Evolutionary conservation across 2,888 invertebrate genomes (phyloP).

Genomic region (Pseudoips prasinana): DNA sequence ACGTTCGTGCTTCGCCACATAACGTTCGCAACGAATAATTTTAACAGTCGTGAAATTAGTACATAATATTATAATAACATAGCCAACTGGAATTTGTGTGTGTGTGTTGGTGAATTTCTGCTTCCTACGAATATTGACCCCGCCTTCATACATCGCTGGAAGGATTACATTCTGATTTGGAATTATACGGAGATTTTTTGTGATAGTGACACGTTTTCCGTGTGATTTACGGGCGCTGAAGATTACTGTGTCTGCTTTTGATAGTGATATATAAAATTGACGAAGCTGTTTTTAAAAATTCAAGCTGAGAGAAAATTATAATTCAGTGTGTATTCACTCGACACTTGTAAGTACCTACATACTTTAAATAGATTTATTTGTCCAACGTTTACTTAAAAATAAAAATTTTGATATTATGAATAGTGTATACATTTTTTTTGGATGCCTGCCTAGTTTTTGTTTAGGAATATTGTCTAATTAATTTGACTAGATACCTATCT

Average conservation of each 20-base stretch:
- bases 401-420: too few relatives aligned
- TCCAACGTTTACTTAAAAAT: too few relatives aligned
- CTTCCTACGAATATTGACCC: conserved; percentile 53
- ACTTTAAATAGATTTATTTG: too few relatives aligned
- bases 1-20: conserved; percentile 60
- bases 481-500: too few relatives aligned
- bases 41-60: conserved; percentile 52
- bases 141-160: conserved; percentile 51
- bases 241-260: conserved; percentile 35
- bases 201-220: conserved; percentile 51
- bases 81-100: conserved; percentile 59
- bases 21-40: conserved; percentile 50
- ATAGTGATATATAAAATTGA: conserved; percentile 32
- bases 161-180: conserved; percentile 38
- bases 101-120: conserved; percentile 59
- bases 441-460: too few relatives aligned
- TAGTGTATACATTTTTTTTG: too few relatives aligned
- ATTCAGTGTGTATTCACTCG: conserved; percentile 9
- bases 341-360: conserved; percentile 21
- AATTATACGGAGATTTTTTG: conserved; percentile 34
- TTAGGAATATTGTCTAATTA: too few relatives aligned
- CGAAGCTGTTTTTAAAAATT: conserved; percentile 24
- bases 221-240: conserved; percentile 27
- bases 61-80: conserved; percentile 38
- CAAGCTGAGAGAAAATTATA: conserved; percentile 20